phyloP scores from a whole-genome alignment of 2,113 vertebrate species.

The Muscicapa adusta region DNA sequence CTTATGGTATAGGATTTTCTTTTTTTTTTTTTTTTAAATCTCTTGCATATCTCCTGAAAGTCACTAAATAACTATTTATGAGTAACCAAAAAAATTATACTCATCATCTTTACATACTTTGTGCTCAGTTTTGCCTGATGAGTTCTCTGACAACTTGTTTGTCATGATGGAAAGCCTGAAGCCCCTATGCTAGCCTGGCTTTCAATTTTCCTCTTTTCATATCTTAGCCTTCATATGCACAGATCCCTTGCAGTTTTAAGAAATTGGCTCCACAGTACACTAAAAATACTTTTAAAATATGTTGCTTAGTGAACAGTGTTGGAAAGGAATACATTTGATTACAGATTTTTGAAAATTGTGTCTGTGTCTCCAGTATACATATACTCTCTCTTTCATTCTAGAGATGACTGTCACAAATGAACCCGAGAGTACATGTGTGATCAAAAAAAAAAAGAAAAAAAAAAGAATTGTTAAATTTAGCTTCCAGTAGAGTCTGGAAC shows the following conservation, averaged over 20 bases:
- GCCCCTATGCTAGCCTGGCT: background rate
- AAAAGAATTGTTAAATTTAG: background rate
- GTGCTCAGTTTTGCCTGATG: background rate
- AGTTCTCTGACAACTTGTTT: background rate
- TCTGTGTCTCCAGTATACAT: background rate
- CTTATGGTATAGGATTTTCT: background rate
- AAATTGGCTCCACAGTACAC: background rate
- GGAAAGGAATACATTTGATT: background rate
- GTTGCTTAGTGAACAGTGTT: background rate
- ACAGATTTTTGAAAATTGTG: background rate
- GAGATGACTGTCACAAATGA: background rate
- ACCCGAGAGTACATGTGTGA: rapidly evolving
- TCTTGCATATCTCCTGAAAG: background rate
- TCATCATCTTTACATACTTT: background rate
- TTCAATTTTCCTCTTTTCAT: background rate
- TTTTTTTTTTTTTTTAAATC: too few species aligned
- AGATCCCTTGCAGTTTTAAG: background rate
- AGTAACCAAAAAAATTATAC: background rate
- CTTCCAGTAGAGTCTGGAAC: background rate
- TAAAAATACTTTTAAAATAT: background rate
- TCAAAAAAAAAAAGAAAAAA: background rate
- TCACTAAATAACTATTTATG: background rate
- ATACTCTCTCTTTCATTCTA: background rate
- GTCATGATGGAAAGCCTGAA: background rate
- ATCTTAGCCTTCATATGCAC: background rate